phyloP scores from a whole-genome alignment of 2,113 vertebrate species.

The Pteronura brasiliensis region DNA sequence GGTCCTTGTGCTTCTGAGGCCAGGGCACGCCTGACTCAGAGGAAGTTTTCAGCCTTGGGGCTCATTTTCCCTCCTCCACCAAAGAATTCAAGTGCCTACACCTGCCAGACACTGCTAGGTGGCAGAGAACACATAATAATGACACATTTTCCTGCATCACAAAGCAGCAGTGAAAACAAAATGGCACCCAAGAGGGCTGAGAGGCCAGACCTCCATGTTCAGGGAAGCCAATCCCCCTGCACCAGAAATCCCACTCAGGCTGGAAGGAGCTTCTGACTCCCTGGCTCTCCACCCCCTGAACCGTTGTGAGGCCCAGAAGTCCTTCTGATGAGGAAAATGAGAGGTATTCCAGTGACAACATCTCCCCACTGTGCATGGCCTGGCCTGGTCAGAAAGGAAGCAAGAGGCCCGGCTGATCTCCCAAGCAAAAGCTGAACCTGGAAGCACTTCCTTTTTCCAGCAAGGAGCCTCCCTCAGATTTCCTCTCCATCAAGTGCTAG shows the following conservation, averaged over 20 bases:
- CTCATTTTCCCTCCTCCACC: background rate
- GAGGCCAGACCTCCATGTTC: background rate
- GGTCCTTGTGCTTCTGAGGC: background rate
- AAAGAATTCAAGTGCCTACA: background rate
- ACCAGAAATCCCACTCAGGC: background rate
- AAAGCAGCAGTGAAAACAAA: background rate
- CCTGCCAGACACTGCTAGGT: background rate
- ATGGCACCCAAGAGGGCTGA: background rate
- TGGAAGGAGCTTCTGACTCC: background rate
- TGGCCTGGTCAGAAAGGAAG: background rate
- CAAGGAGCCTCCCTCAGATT: background rate
- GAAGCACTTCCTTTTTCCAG: background rate
- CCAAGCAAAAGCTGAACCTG: background rate
- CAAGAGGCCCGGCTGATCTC: background rate
- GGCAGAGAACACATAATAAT: background rate
- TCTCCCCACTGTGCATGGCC: background rate
- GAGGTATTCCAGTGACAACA: background rate
- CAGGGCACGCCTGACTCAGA: background rate
- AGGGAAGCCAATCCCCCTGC: background rate
- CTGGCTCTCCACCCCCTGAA: background rate
- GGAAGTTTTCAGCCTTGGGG: background rate
- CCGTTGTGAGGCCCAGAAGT: slow-evolving; percentile 4
- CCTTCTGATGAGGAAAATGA: background rate
- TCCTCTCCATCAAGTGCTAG: background rate
- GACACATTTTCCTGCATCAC: background rate